Evolutionary conservation across 1,140 invertebrate species (phyloP), one percentile per base, ranked within the genome.

Genomic region (Monomorium pharaonis): DNA sequence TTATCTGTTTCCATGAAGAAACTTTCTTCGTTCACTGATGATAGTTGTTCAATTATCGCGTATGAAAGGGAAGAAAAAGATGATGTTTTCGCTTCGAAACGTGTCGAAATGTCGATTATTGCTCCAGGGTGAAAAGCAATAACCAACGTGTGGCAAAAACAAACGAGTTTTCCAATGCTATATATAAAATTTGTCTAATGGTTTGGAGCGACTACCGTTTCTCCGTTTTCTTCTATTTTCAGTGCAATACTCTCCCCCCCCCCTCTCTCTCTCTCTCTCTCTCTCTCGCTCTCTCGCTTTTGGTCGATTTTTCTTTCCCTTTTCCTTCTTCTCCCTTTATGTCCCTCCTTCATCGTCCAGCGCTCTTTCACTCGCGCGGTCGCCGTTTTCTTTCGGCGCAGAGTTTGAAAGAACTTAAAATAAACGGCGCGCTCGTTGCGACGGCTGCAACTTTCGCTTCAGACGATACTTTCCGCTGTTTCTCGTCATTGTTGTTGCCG

Each of bases 111-210:
- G 54, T 74, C 78, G 78, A 83, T 83, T 83, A 83, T 83, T 83
- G 67, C 37, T 44, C 16, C 9, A 51, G 37, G n/a, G 51, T 72
- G 78, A 74, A 74, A 83, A 74, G 78, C 78, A 74, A 83, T 83
- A 83, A 83, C 37, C 65, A 76, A 89, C 77, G 54, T 33, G 76
- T 44, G 30, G 76, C 47, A 85, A 84, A 86, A 88, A 92, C 74
- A 88, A 90, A 89, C 58, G 91, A 91, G 84, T 88, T 91, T 88
- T 85, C 72, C 84, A 54, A 30, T 62, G 90, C 89, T 92, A 93
- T 93, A 93, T 92, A 93, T 93, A 93, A 94, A 93, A 94, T 93
- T 94, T 94, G 92, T 93, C 93, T 94, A 94, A 94, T 93, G 93
- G 93, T 86, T 93, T 85, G 92, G 84, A 91, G 84, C 42, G 63